Conservation (phyloP, 2,113 vertebrate genomes). For the Agelaius tricolor region DNA sequence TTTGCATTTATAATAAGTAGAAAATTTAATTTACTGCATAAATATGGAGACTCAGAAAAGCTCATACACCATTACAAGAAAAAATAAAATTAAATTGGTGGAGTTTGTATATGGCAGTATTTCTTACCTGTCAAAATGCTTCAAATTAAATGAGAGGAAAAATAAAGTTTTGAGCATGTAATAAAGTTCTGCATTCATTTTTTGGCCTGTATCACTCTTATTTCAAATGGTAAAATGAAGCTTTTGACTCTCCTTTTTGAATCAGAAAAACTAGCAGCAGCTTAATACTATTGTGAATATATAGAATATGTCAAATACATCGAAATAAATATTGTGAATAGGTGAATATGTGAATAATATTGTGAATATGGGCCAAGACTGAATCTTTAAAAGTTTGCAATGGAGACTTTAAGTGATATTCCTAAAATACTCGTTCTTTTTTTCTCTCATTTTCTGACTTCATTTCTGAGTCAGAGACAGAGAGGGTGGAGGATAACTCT, state of each 20-base stretch:
- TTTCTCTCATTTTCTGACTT: constrained; percentile 36
- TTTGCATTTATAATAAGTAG: neutral
- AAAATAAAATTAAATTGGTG: neutral
- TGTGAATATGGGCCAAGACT: neutral
- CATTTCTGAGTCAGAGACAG: constrained; percentile 48
- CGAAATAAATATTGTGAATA: too few species aligned
- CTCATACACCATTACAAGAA: neutral
- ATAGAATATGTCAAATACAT: neutral
- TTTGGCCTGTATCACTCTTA: neutral
- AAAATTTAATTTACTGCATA: neutral
- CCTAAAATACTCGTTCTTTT: neutral
- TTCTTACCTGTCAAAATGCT: neutral
- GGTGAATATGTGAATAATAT: too few species aligned
- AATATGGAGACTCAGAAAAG: neutral
- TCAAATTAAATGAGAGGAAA: neutral
- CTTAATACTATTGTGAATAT: neutral
- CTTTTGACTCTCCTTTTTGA: neutral
- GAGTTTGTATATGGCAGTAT: neutral
- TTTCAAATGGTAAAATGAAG: neutral
- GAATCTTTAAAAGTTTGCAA: neutral
- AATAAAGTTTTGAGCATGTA: neutral
- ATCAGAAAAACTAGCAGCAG: neutral
- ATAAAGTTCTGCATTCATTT: neutral
- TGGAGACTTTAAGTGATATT: neutral
- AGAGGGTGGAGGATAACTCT: constrained; percentile 50